Base-by-base conservation (phyloP, 2,113 vertebrate genomes). In the Terrapene triunguis region DNA sequence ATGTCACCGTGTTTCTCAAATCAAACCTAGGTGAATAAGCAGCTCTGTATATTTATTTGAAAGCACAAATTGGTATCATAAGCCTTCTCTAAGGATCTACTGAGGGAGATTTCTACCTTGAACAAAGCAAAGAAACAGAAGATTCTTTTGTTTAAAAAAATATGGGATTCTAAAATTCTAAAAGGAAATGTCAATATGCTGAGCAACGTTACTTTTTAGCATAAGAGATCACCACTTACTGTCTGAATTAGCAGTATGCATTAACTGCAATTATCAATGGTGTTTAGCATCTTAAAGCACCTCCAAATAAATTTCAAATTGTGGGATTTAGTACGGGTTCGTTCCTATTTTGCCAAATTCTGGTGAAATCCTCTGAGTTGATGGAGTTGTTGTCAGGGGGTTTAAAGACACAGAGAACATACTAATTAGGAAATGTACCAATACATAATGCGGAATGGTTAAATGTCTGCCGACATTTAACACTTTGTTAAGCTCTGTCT, bases 1-100 rank as follows among this genome's bases (percentile, higher is more conserved):
- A 89, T 54, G 95, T 32, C 47, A 51, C 74, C 51, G n/a, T 50
- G 87, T 50, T 96, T 91, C 89, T 85, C 90, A 94, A 96, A 95
- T 78, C 87, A 89, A 94, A 62, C 79, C 88, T 79, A 59, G 25
- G 6, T 55, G 90, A 54, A 82, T 84, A 74, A 57, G 16, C 21
- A 79, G 84, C 53, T 35, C 48, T 3, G 47, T 8, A 53, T 14
- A 81, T 38, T 89, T 59, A 80, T 54, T 38, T 90, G n/a, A 44
- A 94, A 89, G 35, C 81, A 55, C 42, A 89, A 25, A 91, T 47
- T 24, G 54, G 29, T 90, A 69, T 79, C 5, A 87, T 44, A 91
- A 90, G 94, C 87, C n/a, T 22, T 42, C 57, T 89, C 69, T 17
- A 25, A 80, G n/a, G 24, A 44, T 27, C 38, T 25, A 13, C n/a